Conservation (phyloP, 2,888 invertebrate genomes). For the Drosophila ezoana region DNA sequence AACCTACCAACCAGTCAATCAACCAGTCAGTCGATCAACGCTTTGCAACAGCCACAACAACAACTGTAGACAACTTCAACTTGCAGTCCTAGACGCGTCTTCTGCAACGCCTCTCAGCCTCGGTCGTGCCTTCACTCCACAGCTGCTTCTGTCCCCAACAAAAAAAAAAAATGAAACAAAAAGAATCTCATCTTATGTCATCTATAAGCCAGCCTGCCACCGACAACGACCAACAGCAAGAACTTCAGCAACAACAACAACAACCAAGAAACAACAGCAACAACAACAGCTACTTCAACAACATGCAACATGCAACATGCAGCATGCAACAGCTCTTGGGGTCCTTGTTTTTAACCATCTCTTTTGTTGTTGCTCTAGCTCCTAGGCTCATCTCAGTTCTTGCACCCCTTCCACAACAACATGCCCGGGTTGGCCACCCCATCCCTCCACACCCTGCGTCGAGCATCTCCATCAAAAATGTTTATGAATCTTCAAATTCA, state of each 20-base stretch:
- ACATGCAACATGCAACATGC: constrained; percentile 8
- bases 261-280: constrained; percentile 17
- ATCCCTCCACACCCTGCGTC: constrained; percentile 2
- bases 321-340: too few relatives aligned
- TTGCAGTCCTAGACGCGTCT: constrained; percentile 33
- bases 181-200: constrained; percentile 45
- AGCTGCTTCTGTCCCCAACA: constrained; percentile 57
- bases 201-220: constrained; percentile 57
- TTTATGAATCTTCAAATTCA: constrained; percentile 35
- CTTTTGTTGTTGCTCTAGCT: constrained; percentile 36
- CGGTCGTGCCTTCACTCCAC: constrained; percentile 4
- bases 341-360: constrained; percentile 11
- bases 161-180: neutral
- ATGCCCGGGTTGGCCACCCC: constrained; percentile 18
- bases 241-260: constrained; percentile 21
- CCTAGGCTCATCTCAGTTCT: constrained; percentile 35
- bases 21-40: constrained; percentile 45
- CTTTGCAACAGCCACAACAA: constrained; percentile 47
- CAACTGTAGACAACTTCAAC: constrained; percentile 50
- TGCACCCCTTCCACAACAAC: constrained; percentile 20
- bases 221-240: constrained; percentile 35
- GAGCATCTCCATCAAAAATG: constrained; percentile 15
- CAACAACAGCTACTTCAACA: constrained; percentile 29
- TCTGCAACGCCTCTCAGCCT: constrained; percentile 33
- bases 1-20: constrained; percentile 59